Percentiles rank a stretch among this genome's conserved stretches.
phyloP scores from a whole-genome alignment of 1,140 invertebrate genomes.

The Aleiodes sp. region DNA sequence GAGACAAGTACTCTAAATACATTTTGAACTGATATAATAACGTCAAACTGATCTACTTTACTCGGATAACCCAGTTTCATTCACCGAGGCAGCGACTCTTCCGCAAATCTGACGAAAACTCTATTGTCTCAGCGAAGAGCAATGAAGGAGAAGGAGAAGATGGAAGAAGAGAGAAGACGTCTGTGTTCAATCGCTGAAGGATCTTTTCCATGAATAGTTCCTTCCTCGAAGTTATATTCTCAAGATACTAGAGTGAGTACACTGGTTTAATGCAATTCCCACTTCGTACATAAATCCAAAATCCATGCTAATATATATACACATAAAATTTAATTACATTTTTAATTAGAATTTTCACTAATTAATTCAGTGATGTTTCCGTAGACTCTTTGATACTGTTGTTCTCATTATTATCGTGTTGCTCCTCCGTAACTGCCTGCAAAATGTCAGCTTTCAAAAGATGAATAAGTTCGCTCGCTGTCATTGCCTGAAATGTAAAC shows the following conservation, averaged over 20 bases:
- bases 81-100: background rate
- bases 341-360: background rate
- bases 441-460: conserved; percentile 66
- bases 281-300: too few species aligned
- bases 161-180: too few species aligned
- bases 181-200: background rate
- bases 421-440: conserved; percentile 46
- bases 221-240: background rate
- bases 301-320: background rate
- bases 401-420: conserved; percentile 1
- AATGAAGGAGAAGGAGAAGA: background rate
- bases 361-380: background rate
- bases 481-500: conserved; percentile 57
- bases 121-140: background rate
- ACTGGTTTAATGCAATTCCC: background rate
- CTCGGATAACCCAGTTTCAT: conserved; percentile 8
- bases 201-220: background rate
- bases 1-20: background rate
- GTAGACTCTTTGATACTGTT: background rate
- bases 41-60: background rate
- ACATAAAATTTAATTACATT: background rate
- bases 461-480: conserved; percentile 66
- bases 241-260: background rate
- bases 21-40: background rate
- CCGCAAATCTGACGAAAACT: conserved; percentile 1